These are phyloP conservation scores for Muntiacus reevesi DNA, from an alignment of 2,113 vertebrate genomes.

Conservation along the genomic window DNA sequence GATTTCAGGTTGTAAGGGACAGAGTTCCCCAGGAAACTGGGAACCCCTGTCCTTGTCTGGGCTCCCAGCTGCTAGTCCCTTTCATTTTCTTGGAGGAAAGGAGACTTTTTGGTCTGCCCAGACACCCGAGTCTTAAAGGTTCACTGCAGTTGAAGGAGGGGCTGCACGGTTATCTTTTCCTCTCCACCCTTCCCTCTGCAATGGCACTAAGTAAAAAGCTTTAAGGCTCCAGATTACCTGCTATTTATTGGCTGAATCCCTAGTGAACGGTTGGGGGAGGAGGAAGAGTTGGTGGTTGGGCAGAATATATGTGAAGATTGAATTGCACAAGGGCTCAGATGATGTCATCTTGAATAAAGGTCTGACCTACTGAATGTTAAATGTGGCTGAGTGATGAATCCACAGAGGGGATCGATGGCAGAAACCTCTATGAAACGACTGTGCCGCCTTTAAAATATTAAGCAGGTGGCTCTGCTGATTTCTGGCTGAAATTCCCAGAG, in stretches of 20 bases:
- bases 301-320: not conserved
- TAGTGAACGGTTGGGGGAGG: not conserved
- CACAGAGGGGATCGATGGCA: not conserved
- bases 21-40: not conserved
- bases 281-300: not conserved
- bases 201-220: not conserved
- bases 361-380: conserved; percentile 16
- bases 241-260: not conserved
- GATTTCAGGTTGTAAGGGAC: not conserved
- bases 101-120: not conserved
- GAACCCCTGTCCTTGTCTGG: not conserved
- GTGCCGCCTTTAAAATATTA: not conserved
- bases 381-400: not conserved
- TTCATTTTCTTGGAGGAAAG: not conserved
- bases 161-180: not conserved
- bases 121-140: not conserved
- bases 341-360: not conserved
- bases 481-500: not conserved
- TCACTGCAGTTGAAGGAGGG: not conserved
- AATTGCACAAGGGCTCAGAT: not conserved
- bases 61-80: not conserved
- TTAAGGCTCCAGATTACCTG: not conserved
- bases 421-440: not conserved
- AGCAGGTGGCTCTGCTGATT: conserved; percentile 30
- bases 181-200: not conserved